phyloP scores from a whole-genome alignment of 2,888 invertebrate genomes.

The Drosophila acutilabella region DNA sequence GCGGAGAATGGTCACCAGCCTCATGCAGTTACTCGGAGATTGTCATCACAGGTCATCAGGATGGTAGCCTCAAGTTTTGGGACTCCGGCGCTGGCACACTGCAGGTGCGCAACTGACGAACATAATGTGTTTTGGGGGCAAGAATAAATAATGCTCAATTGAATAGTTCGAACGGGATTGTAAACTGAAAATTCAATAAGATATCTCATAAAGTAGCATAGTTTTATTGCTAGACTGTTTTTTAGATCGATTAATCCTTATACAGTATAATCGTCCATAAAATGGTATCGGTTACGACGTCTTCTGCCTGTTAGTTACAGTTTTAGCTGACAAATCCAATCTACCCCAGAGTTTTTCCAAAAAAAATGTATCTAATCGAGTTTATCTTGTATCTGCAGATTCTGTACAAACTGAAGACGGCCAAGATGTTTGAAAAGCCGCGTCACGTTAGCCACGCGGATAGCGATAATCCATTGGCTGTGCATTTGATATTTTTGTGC shows the following conservation, averaged over 20 bases:
- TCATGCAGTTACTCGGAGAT: slow-evolving; percentile 99
- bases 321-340: too few species aligned
- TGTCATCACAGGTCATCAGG: slow-evolving; percentile 99
- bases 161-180: too few species aligned
- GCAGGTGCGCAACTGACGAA: slow-evolving; percentile 88
- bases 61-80: slow-evolving; percentile 99
- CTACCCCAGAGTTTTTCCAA: too few species aligned
- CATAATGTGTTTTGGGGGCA: too few species aligned
- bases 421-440: slow-evolving; percentile 89
- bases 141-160: too few species aligned
- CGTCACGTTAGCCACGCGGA: slow-evolving; percentile 88
- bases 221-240: too few species aligned
- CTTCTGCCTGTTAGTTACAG: too few species aligned
- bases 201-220: too few species aligned
- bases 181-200: too few species aligned
- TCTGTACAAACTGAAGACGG: slow-evolving; percentile 98
- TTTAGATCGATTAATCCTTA: too few species aligned
- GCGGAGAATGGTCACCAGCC: slow-evolving; percentile 98
- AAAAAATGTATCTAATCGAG: background rate
- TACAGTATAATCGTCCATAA: too few species aligned
- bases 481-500: slow-evolving; percentile 95
- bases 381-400: slow-evolving; percentile 85
- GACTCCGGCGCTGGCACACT: slow-evolving; percentile 98
- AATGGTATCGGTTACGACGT: too few species aligned
- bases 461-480: slow-evolving; percentile 93